Percentiles rank a stretch among this genome's conserved stretches.
Evolutionary conservation across 1,140 invertebrate genomes (phyloP).

Genomic region (Laupala kohalensis): DNA sequence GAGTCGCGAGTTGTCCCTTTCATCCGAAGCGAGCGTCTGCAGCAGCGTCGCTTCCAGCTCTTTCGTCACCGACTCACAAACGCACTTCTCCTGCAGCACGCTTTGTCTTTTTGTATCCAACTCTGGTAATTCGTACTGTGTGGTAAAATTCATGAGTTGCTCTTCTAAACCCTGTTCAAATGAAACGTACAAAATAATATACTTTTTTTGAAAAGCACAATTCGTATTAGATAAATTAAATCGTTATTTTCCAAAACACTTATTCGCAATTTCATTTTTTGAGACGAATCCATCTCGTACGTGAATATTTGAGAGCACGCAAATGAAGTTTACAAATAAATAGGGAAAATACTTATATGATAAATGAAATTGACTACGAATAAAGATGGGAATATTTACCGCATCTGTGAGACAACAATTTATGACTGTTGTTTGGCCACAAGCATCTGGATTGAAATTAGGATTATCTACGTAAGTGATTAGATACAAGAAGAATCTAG

Average conservation of each 20-base stretch:
- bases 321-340: too few species aligned
- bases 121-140: slow-evolving; percentile 66
- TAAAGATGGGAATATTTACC: slow-evolving; percentile 29
- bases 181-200: neutral
- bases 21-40: slow-evolving; percentile 65
- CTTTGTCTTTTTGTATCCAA: slow-evolving; percentile 73
- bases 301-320: neutral
- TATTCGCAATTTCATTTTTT: neutral
- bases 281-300: neutral
- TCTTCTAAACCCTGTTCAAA: slow-evolving; percentile 63
- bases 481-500: slow-evolving; percentile 72
- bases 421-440: slow-evolving; percentile 74
- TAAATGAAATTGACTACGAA: too few species aligned
- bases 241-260: neutral
- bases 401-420: slow-evolving; percentile 78
- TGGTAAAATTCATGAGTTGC: slow-evolving; percentile 74
- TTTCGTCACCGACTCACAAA: slow-evolving; percentile 68
- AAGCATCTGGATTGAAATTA: slow-evolving; percentile 68
- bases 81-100: slow-evolving; percentile 70
- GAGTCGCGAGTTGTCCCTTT: slow-evolving; percentile 37
- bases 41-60: slow-evolving; percentile 70
- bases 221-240: neutral
- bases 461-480: slow-evolving; percentile 81
- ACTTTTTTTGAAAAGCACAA: neutral
- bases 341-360: too few species aligned